Base-by-base conservation (phyloP, 1,140 invertebrate species). In the Adoxophyes honmai region DNA sequence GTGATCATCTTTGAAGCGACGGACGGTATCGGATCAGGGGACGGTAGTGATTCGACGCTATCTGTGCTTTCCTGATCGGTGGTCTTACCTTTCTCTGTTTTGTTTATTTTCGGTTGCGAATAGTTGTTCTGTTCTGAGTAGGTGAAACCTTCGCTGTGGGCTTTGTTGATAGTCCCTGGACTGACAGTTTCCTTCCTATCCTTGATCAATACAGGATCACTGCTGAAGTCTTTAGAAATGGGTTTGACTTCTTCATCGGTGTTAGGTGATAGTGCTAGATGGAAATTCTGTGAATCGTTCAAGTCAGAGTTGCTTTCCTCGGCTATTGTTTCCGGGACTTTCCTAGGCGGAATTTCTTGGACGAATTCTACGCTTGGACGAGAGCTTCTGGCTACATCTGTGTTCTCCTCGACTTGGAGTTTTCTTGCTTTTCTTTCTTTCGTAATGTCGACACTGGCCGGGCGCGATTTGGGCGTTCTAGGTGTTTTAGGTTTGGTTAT, bases 21-120 rank as follows among this genome's bases (percentile, higher is more conserved):
- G 51, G 54, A 85, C 5, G 81, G 81, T 11, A 75, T 52, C 21
- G 73, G 72, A 16, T 89, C 86, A 1, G 84, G 86, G 59, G 84
- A 57, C 21, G 58, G 69, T 9, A 80, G 34, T 7, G 84, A 85
- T 35, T 68, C 62, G 15, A 79, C 67, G 34, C 81, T 89, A 21
- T 85, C 82, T 7, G 84, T 89, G 42, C 80, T 87, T 44, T 85
- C 86, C 62, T 77, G 82, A 37, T 89, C 84, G 0, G 84, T 81
- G 1, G 70, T 70, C 55, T 79, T 78, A 1, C 66, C 71, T 66
- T 76, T 70, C 34, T 64, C 60, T 35, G 53, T 66, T 18, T 73
- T 64, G 63, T 74, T 73, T 11, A 60, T 36, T 44, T 57, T 51
- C 4, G 68, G 55, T 62, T 81, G 70, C 7, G 78, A 78, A 15